Evolutionary conservation across 2,888 invertebrate genomes (phyloP), one percentile per base, ranked within the genome.

Genomic region (Seladonia tumulorum): DNA sequence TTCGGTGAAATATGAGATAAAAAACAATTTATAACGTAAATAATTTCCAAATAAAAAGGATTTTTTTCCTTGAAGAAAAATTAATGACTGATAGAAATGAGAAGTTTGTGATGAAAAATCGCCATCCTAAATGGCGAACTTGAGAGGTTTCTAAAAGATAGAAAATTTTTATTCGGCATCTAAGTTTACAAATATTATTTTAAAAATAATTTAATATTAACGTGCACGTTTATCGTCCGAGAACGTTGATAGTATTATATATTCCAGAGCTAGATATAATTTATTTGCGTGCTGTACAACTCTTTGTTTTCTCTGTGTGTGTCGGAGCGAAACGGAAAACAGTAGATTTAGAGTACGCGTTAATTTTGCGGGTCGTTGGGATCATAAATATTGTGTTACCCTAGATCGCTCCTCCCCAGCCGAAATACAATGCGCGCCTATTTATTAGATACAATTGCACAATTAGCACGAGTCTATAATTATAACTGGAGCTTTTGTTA

Each of bases 401-500:
- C 18, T 29, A 29, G 18, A 18, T 63, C 29, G 2, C 25, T 16
- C 29, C 0, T 29, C 8, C 63, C 63, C 18, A 18, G 25, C 29
- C 63, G 18, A 29, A 63, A 16, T 29, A 29, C 8, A 63, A 14
- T 16, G 18, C 63, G 63, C 18, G 29, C 7, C 25, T 7, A 63
- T 29, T 5, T 63, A 29, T 29, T 63, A 29, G 2, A 63, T 5
- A 25, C 16, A 63, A 16, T 3, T 57, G n/a, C 57, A n/a, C 47
- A 5, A 47, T n/a, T 2, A 3, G n/a, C n/a, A 2, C 22, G 53
- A 8, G 22, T 57, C n/a, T n/a, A 8, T 68, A 7, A 35, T 68
- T 68, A 49, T 5, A 68, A 68, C 18, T 22, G 14, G 66, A 57
- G n/a, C n/a, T 3, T 57, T 57, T 12, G 35, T 35, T 35, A 88